Base-by-base conservation (phyloP, 1,140 invertebrate genomes). In the Drosophila funebris region DNA sequence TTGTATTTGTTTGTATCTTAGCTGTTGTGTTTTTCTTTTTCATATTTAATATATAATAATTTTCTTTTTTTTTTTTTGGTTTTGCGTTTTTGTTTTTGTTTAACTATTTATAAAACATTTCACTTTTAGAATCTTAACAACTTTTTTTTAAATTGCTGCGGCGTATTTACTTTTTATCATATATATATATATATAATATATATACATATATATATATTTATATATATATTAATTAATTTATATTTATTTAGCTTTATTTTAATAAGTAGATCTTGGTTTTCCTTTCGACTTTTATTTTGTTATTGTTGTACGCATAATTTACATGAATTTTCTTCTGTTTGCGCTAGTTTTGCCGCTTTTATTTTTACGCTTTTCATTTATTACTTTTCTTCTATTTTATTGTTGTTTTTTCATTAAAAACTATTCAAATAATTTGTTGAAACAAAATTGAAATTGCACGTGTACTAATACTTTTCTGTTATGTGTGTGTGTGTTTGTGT, bases 51-150 rank as follows among this genome's bases (percentile, higher is more conserved):
- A 83, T 84, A 89, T 90, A 90, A 81, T 90, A 88, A 85, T 89
- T 70, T 60, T 73, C 46, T 43, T 61, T 60, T 56, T 53, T 56
- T 68, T 69, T 63, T 57, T 67, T 56, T 60, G 37, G 31, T 60
- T 75, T 71, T 29, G 54, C 24, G 71, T 74, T 76, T 56, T 29
- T 61, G 58, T 56, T 53, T 81, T 53, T 60, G 74, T 85, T 85
- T 85, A 90, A 90, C 89, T 89, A 90, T 90, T 90, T 90, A 90
- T 90, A 90, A 90, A 90, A 90, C 89, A 87, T 90, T 90, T 90
- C 79, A 90, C 78, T 80, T 83, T 90, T 90, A 90, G 89, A 90
- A 90, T 90, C 87, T 83, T 90, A 90, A 90, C 89, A 90, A 90
- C 81, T 54, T 90, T 52, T 90, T 83, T 33, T 52, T 83, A 73